Base-by-base conservation (phyloP, 2,797 vertebrate species). In the Lacerta agilis region DNA sequence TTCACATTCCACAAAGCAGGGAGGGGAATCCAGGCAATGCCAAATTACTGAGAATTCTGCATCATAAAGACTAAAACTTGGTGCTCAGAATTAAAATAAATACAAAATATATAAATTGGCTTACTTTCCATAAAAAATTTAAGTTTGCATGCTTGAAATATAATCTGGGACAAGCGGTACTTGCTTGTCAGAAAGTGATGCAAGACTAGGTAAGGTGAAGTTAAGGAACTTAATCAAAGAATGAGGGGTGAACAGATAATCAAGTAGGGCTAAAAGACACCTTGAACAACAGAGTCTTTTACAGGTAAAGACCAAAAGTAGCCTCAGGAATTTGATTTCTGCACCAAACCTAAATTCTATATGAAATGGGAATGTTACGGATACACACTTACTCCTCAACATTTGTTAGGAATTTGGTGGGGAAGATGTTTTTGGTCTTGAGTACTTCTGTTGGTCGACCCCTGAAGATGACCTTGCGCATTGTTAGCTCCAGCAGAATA, bases 351-450 rank as follows among this genome's bases (percentile, higher is more conserved):
- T 66, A 75, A 36, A 85, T 55, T 77, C 58, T 33, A 55, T 17
- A 76, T n/a, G 27, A 20, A 64, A 75, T 36, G 43, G 27, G 25
- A 89, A 49, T 17, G n/a, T 79, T 84, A 45, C 5, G 27, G 27
- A 64, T 17, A 61, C 2, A n/a, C 38, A 82, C 94, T 93, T 88
- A 97, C 97, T 85, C 93, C 94, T 97, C 97, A 0, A 97, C 96
- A 36, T 92, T 89, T 15, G 97, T 97, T 61, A 97, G 95, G 84
- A 97, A 97, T 87, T 96, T 97, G 83, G 97, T 98, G 88, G 95
- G 93, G 73, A 98, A 97, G 90, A 97, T 95, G 71, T 96, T 89
- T 76, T 1, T 96, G 64, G 90, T 96, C 83, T 94, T 93, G 55
- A 98, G 96, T 58, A 81, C 13, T 64, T 85, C 29, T 77, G 82